Evolutionary conservation across 1,140 invertebrate genomes (phyloP), one percentile per base, ranked within the genome.

Genomic region (Aleiodes sp.): DNA sequence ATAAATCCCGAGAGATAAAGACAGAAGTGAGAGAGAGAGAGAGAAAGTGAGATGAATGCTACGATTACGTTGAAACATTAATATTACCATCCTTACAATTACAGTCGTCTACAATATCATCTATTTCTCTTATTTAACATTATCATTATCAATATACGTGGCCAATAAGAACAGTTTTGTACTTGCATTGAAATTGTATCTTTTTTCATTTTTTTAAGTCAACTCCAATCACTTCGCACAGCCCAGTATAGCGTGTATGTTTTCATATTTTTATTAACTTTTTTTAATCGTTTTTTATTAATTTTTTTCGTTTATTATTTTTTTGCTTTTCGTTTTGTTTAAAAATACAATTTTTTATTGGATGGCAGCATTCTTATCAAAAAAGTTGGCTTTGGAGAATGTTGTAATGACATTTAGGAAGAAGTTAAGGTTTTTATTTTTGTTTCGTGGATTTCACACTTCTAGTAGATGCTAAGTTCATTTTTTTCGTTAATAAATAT

Each of bases 101-200:
- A 83, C 73, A 80, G 75, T 78, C 73, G 78, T 33, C 80, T 83
- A 83, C 76, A 80, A 82, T 84, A 83, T 84, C 75, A 82, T 78
- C 80, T 84, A 85, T 80, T 59, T 77, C 71, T 75, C 81, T 84
- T 83, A 84, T 76, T 80, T 81, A 83, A 82, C 76, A 84, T 82
- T 84, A 85, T 83, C 76, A 81, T 84, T 83, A 80, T 83, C 79
- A 82, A 84, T 86, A 85, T 84, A 85, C 78, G 84, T 85, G 83
- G 83, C 83, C 84, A 85, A 86, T 85, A 85, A 86, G 82, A 86
- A 84, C 83, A 84, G 83, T 84, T 86, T 86, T 86, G 84, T 86
- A 86, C 84, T 86, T 85, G 84, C 80, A 86, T 84, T 86, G 81
- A 85, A 86, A 84, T 86, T 84, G 82, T 86, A 52, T 52, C 26